phyloP scores from a whole-genome alignment of 2,888 invertebrate genomes.

The Epinotia demarniana region DNA sequence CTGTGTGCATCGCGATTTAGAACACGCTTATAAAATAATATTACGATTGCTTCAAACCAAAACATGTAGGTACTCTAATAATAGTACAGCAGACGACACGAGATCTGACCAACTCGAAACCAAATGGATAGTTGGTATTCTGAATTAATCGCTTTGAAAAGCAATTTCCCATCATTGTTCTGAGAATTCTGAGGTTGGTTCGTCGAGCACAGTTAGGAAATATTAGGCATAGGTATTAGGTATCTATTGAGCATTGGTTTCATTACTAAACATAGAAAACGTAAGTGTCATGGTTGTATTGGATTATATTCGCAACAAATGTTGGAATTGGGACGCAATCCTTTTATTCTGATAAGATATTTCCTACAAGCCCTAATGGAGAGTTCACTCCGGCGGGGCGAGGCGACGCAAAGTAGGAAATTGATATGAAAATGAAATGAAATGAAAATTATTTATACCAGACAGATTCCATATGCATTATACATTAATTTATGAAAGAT shows the following conservation, averaged over 20 bases:
- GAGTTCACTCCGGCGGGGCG: background rate
- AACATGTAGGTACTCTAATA: background rate
- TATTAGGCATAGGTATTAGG: slow-evolving; percentile 43
- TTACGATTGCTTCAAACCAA: background rate
- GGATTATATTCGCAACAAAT: slow-evolving; percentile 1
- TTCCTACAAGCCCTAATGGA: slow-evolving; percentile 5
- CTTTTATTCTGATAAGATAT: slow-evolving; percentile 6
- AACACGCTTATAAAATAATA: background rate
- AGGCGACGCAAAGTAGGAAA: background rate
- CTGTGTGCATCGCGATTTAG: background rate
- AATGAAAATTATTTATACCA: too few species aligned
- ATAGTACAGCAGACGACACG: background rate
- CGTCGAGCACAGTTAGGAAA: slow-evolving; percentile 49
- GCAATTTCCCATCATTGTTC: slow-evolving; percentile 79
- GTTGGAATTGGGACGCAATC: background rate
- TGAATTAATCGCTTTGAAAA: slow-evolving; percentile 52
- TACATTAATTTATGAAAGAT: too few species aligned
- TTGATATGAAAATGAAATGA: too few species aligned
- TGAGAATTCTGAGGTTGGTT: slow-evolving; percentile 78
- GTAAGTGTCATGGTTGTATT: slow-evolving; percentile 52
- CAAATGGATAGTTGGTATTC: slow-evolving; percentile 1
- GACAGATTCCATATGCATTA: too few species aligned
- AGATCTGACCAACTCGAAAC: background rate
- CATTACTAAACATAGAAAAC: slow-evolving; percentile 64
- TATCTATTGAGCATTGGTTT: slow-evolving; percentile 60